Conservation (phyloP, 64 coral and sea anemone species). For the Dendronephthya gigantea region DNA sequence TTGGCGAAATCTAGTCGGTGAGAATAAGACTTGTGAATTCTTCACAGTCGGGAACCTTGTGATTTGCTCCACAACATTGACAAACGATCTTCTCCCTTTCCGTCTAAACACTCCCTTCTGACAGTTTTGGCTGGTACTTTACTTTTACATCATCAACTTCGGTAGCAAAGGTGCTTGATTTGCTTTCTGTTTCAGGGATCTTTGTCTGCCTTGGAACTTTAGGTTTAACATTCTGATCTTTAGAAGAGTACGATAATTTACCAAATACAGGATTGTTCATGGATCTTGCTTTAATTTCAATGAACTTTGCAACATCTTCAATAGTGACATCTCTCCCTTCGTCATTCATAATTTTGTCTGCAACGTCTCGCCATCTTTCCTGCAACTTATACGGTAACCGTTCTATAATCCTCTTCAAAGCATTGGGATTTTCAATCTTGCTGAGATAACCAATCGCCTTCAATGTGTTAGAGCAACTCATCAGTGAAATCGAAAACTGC, state of each 20-base stretch:
- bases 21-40: neutral
- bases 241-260: neutral
- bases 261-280: constrained; percentile 2
- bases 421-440: neutral
- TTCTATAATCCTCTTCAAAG: neutral
- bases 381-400: neutral
- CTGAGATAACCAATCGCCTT: neutral
- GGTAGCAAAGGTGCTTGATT: neutral
- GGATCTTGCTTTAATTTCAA: neutral
- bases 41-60: neutral
- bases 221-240: neutral
- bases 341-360: neutral
- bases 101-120: neutral
- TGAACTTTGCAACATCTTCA: neutral
- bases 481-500: neutral
- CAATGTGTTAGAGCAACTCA: neutral
- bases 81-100: neutral
- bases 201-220: neutral
- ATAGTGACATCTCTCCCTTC: neutral
- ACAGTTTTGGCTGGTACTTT: neutral
- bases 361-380: neutral
- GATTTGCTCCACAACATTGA: neutral
- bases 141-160: neutral
- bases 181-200: neutral
- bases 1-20: neutral